Percentiles rank a stretch among this genome's conserved stretches.
phyloP scores from a whole-genome alignment of 2,888 invertebrate genomes.

The Dolomedes plantarius region DNA sequence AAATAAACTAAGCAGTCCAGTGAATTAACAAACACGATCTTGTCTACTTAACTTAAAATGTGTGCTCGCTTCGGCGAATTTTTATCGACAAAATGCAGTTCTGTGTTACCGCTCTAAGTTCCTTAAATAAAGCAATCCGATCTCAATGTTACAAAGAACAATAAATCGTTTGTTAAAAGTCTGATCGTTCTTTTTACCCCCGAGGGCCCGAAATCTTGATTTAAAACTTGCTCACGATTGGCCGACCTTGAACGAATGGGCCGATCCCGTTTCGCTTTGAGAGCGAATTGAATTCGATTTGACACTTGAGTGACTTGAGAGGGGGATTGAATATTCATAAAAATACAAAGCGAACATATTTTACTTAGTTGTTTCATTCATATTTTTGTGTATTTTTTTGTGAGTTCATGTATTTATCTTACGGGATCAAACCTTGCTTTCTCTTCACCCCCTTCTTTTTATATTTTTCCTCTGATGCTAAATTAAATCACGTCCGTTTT shows the following conservation, averaged over 20 bases:
- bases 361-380: not conserved
- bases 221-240: constrained; percentile 33
- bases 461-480: not conserved
- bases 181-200: not conserved
- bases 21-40: not conserved
- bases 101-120: not conserved
- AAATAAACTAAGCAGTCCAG: not conserved
- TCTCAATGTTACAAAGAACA: constrained; percentile 28
- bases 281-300: constrained; percentile 51
- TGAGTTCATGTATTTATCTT: not conserved
- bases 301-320: constrained; percentile 56
- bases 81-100: constrained; percentile 1
- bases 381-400: not conserved
- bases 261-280: constrained; percentile 25
- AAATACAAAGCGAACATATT: not conserved
- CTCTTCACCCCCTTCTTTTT: not conserved
- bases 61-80: not conserved
- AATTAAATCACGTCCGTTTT: not conserved
- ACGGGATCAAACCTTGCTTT: too few species aligned
- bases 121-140: constrained; percentile 26
- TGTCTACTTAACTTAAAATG: not conserved
- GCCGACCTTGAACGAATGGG: constrained; percentile 47
- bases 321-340: constrained; percentile 26
- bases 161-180: constrained; percentile 49
- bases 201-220: constrained; percentile 30